A percentile compares a stretch with the other conserved stretches of the same genome.
phyloP scores from a whole-genome alignment of 2,797 vertebrate genomes.

The Epinephelus coioides region DNA sequence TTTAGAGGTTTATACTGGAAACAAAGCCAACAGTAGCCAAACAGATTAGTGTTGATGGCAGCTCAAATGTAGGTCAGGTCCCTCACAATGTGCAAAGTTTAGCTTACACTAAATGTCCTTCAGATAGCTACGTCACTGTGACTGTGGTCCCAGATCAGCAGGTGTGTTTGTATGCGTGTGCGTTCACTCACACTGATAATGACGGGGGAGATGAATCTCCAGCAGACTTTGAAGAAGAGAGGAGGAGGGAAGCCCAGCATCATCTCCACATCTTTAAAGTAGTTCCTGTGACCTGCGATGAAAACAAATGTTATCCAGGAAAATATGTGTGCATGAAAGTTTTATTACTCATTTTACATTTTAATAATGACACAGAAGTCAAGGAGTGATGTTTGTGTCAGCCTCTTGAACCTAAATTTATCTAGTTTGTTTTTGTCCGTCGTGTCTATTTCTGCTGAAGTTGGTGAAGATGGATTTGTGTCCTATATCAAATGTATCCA shows the following conservation, averaged over 20 bases:
- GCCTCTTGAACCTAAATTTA: too few species aligned
- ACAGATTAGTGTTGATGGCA: conserved; percentile 66
- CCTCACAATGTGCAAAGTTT: conserved; percentile 46
- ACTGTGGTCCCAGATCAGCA: background rate
- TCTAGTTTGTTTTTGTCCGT: too few species aligned
- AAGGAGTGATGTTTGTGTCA: too few species aligned
- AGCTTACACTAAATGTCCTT: background rate
- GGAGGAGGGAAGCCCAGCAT: conserved; percentile 99
- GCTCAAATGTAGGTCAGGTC: conserved; percentile 72
- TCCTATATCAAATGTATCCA: too few species aligned
- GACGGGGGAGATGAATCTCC: conserved; percentile 96
- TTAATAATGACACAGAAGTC: background rate
- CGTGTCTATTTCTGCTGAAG: too few species aligned
- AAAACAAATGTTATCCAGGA: background rate
- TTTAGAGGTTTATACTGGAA: conserved; percentile 60
- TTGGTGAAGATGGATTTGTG: too few species aligned
- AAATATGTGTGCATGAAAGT: background rate
- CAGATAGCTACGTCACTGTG: background rate
- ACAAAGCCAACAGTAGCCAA: conserved; percentile 49
- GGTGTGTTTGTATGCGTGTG: conserved; percentile 14
- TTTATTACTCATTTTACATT: background rate
- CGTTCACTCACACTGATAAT: conserved; percentile 94
- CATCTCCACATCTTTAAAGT: conserved; percentile 99
- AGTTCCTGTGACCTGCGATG: conserved; percentile 91
- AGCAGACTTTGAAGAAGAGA: conserved; percentile 98